phyloP scores from a whole-genome alignment of 2,113 vertebrate species.

The Sisor rabdophorus region DNA sequence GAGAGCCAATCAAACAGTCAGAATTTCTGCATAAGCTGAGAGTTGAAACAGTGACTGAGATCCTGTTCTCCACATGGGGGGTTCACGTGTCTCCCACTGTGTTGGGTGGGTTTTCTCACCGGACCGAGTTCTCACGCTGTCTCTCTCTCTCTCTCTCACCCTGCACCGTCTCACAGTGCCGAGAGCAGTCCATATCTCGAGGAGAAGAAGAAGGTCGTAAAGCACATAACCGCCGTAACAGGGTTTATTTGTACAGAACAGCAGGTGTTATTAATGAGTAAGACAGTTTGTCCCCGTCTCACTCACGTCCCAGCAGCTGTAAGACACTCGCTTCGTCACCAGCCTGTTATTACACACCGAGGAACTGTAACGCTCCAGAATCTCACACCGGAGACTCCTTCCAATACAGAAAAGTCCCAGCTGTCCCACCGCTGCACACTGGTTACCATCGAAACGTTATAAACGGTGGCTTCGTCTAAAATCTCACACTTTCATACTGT shows the following conservation, averaged over 20 bases:
- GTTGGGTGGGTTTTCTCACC: neutral
- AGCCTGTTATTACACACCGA: neutral
- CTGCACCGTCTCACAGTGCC: neutral
- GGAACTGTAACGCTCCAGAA: neutral
- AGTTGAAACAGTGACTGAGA: slow-evolving; percentile 23
- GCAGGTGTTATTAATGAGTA: neutral
- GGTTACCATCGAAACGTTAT: too few species aligned
- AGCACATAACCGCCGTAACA: neutral
- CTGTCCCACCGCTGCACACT: neutral
- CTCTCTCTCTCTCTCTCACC: neutral
- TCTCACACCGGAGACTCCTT: slow-evolving; percentile 6
- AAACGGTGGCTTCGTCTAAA: too few species aligned
- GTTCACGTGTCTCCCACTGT: neutral
- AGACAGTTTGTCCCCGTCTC: neutral
- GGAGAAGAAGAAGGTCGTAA: too few species aligned
- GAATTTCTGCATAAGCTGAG: slow-evolving; percentile 22
- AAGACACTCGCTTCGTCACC: neutral
- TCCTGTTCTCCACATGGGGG: slow-evolving; percentile 31
- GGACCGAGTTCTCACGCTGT: neutral
- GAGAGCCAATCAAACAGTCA: neutral
- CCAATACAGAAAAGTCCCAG: neutral
- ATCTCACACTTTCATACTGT: too few species aligned
- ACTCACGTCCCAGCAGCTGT: neutral
- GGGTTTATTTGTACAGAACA: neutral
- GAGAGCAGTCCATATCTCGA: neutral